Conservation (phyloP, 2,888 invertebrate species). For the Nomada ferruginata region DNA sequence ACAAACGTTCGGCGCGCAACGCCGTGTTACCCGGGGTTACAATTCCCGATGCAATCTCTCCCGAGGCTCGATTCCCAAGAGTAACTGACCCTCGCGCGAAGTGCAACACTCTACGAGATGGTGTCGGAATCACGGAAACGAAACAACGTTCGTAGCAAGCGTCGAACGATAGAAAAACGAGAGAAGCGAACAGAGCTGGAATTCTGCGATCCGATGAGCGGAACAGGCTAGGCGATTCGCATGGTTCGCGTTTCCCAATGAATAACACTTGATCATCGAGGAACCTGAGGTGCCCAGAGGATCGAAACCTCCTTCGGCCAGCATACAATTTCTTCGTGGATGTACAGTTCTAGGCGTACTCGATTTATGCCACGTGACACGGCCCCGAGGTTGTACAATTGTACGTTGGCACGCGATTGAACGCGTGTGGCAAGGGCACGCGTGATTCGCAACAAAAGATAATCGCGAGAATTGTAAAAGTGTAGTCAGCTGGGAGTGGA, state of each 20-base stretch:
- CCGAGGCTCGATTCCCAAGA: constrained; percentile 19
- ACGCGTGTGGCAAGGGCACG: constrained; percentile 1
- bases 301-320: background rate
- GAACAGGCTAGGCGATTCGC: background rate
- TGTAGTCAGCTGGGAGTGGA: background rate
- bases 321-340: background rate
- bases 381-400: constrained; percentile 8
- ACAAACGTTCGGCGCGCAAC: too few relatives aligned
- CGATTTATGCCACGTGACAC: constrained; percentile 20
- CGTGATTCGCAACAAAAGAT: constrained; percentile 2
- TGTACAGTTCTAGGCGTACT: background rate
- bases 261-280: too few relatives aligned
- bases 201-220: background rate
- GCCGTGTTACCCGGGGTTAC: too few relatives aligned
- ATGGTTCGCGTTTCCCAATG: background rate
- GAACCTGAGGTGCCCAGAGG: too few relatives aligned
- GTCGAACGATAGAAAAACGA: background rate
- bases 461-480: constrained; percentile 7
- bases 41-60: background rate
- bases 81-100: constrained; percentile 33
- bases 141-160: background rate
- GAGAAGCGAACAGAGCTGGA: background rate
- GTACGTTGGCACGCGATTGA: constrained; percentile 29
- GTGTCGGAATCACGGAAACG: constrained; percentile 27
- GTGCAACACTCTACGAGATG: constrained; percentile 10